Evolutionary conservation across 2,797 vertebrate species (phyloP), one percentile per base, ranked within the genome.

Genomic region (Fratercula arctica): DNA sequence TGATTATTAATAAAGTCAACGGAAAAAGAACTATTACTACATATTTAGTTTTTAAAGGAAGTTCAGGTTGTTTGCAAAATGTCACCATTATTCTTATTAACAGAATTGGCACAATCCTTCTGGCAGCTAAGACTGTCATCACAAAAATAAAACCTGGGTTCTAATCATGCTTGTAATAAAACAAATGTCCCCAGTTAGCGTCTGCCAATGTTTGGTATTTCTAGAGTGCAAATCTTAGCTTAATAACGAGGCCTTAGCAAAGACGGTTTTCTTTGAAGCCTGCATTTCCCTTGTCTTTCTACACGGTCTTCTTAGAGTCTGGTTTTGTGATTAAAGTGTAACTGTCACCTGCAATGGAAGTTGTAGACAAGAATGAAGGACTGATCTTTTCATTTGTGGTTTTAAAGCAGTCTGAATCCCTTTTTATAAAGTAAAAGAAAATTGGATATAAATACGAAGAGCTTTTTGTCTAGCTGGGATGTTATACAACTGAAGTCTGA

Each of bases 1-100:
- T 90, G 81, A 94, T 97, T 94, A 63, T 89, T 95, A 80, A 59
- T 92, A 93, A 95, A 91, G 33, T 72, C 60, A 90, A 89, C 64
- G 80, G 19, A 6, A 51, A 54, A 51, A 79, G 68, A 60, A 29
- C 10, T 91, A 50, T 85, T 46, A 26, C 33, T 89, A 4, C 2
- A 2, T 53, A 17, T 59, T 82, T 81, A 25, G 1, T 72, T 79
- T 87, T 79, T 23, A 41, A 51, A 86, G 39, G 60, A 51, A 72
- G 75, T 51, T 85, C 37, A 63, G 35, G 46, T 46, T 93, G 45
- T 68, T 81, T 93, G 23, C 39, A 78, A 82, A 96, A 60, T 54
- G 28, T 88, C 13, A 13, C 43, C 9, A 3, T 64, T 87, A 45
- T 61, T 93, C 41, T 94, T 95, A 82, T 72, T 87, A 92, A 91